Conservation (phyloP, 2,113 vertebrate genomes). For the Rhineura floridana region DNA sequence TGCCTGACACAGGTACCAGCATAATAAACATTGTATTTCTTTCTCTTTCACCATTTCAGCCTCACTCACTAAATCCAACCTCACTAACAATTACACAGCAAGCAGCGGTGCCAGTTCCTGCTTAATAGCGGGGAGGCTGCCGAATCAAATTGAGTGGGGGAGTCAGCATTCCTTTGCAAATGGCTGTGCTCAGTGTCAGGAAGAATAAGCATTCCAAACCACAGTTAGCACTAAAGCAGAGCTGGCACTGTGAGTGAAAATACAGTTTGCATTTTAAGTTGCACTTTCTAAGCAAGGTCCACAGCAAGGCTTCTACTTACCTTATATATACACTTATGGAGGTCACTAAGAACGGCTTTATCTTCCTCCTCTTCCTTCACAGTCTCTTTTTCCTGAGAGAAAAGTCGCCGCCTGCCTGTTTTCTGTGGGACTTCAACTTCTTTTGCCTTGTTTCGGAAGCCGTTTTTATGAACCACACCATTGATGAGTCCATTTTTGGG, state of each 20-base stretch:
- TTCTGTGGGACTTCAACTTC: conserved; percentile 89
- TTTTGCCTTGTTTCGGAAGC: conserved; percentile 91
- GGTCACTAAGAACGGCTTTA: conserved; percentile 87
- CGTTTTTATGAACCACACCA: conserved; percentile 83
- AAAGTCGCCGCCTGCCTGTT: conserved; percentile 93
- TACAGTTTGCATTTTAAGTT: conserved; percentile 25
- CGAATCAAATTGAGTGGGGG: conserved; percentile 50
- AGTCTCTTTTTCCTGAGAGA: conserved; percentile 97
- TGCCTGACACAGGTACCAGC: conserved; percentile 21
- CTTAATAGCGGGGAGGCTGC: conserved; percentile 48
- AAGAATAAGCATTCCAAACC: conserved; percentile 4
- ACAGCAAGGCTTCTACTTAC: conserved; percentile 68
- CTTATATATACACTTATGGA: conserved; percentile 99
- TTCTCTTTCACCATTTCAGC: not conserved
- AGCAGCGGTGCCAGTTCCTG: conserved; percentile 51
- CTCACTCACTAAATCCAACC: conserved; percentile 7
- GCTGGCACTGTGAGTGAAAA: conserved; percentile 43
- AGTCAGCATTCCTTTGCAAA: conserved; percentile 55
- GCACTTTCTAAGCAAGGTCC: conserved; percentile 43
- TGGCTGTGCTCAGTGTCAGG: conserved; percentile 28
- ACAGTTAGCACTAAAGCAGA: conserved; percentile 23
- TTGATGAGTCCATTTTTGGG: conserved; percentile 90
- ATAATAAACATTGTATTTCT: not conserved
- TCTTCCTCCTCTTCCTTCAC: conserved; percentile 86
- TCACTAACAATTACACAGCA: conserved; percentile 12